Base-by-base conservation (phyloP, 2,113 vertebrate species). In the Corynorhinus townsendii region DNA sequence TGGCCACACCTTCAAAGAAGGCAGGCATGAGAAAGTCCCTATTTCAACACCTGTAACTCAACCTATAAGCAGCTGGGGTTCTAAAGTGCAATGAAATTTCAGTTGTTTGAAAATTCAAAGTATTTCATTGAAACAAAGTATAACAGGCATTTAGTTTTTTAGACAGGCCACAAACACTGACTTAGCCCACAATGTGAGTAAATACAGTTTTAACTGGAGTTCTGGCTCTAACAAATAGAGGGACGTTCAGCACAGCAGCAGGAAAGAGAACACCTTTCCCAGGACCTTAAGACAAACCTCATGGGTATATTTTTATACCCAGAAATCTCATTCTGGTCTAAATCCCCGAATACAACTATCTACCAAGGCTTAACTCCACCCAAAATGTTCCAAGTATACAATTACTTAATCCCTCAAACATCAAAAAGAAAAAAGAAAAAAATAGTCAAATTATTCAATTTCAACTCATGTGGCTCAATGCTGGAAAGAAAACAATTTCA, bases 81-180 rank as follows among this genome's bases (percentile, higher is more conserved):
- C 69, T 95, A 66, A 72, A 87, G 35, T 49, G 22, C n/a, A 92
- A 72, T 83, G 81, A 40, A 24, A 90, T 86, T 90, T 94, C n/a
- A 75, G 54, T 84, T 75, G 24, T 87, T 90, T 90, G 59, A 43
- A 91, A 90, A 75, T 68, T 75, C 56, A 88, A 69, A 91, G 66
- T 43, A 88, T 59, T 96, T 47, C 30, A 79, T 4, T 28, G 38
- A 80, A 66, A 49, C 26, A 64, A 93, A 80, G 64, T 4, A 71
- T 64, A 72, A 68, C 1, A 54, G 26, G 35, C 22, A 66, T 43
- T 92, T 92, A 54, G 33, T 80, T 86, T 92, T 76, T 69, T 71
- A 81, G 38, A 83, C 45, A 68, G 82, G 76, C 17, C 62, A 79
- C 45, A 38, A 79, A 77, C 40, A 73, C 28, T 54, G 40, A 40